These are phyloP conservation scores for Patella caerulea DNA, from an alignment of 2,888 invertebrate species.

Conservation along the genomic window DNA sequence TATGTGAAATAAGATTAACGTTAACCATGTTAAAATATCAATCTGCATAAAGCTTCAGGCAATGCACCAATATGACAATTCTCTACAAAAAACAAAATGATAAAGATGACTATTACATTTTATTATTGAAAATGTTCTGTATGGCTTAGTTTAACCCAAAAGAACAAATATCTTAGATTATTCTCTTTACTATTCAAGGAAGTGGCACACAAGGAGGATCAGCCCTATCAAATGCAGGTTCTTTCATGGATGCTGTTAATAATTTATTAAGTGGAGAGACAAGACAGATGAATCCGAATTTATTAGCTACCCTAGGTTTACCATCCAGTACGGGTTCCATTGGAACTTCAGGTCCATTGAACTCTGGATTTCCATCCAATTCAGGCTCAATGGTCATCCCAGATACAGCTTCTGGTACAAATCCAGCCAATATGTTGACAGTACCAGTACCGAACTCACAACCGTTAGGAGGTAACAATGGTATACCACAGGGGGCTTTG, in stretches of 20 bases:
- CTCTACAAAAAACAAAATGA: too few species aligned
- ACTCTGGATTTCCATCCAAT: background rate
- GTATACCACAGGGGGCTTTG: background rate
- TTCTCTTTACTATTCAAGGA: too few species aligned
- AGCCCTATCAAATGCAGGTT: background rate
- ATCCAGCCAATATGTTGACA: background rate
- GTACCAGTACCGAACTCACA: background rate
- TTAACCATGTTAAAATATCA: too few species aligned
- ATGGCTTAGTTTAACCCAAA: too few species aligned
- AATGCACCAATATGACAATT: too few species aligned
- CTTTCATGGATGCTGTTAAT: constrained; percentile 3
- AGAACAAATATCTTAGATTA: too few species aligned
- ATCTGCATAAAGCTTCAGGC: too few species aligned
- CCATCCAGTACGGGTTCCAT: background rate
- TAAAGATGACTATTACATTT: too few species aligned
- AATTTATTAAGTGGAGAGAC: background rate
- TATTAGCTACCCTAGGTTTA: background rate
- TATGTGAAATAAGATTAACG: too few species aligned
- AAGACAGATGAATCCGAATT: background rate
- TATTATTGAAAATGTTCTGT: too few species aligned
- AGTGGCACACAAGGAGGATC: too few species aligned
- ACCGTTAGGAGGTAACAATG: background rate
- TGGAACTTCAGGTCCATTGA: background rate
- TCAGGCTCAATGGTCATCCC: background rate
- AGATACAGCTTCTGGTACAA: background rate